Base-by-base conservation (phyloP, 2,888 invertebrate species). In the Hedychridium roseum region DNA sequence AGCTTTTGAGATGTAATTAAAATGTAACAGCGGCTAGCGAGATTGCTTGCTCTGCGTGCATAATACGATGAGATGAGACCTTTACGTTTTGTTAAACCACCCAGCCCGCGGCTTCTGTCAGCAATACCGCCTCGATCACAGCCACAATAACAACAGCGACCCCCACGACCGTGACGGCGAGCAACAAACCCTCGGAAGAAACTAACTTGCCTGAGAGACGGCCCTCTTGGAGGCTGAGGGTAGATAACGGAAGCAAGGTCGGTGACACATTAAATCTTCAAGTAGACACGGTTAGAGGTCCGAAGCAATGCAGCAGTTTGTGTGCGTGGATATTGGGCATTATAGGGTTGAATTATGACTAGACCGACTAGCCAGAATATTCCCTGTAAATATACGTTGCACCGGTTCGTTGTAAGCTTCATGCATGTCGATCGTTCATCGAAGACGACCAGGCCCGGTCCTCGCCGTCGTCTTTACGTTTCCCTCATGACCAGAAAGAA, bases 231-330 rank as follows among this genome's bases (percentile, higher is more conserved):
- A 88, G 94, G 80, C 85, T 94, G 73, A 88, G 90, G 79, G 89
- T 93, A 81, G 93, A 94, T 84, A 90, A 91, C 80, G 85, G 88
- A 80, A 91, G 90, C 83, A 94, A 94, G 92, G 93, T 93, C 73
- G 72, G 78, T 77, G 68, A 52, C 60, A 68, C 58, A 54, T 47
- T 52, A 55, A 55, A 57, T 53, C 46, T 57, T 50, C 50, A 55
- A 48, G 14, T 70, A 66, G 61, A 65, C 57, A 61, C 61, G 48
- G 49, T 64, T 63, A 64, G 59, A 51, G 50, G 57, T 53, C 60
- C 23, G 23, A n/a, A 54, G 36, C 57, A 50, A 41, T 54, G 61
- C 58, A 57, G 57, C 60, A 64, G 62, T 66, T 71, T 70, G 70
- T 71, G 71, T 67, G 68, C 71, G 66, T 71, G 70, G 71, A 53